Conservation (phyloP, 2,797 vertebrate species). For the Thripadectes ignobilis region DNA sequence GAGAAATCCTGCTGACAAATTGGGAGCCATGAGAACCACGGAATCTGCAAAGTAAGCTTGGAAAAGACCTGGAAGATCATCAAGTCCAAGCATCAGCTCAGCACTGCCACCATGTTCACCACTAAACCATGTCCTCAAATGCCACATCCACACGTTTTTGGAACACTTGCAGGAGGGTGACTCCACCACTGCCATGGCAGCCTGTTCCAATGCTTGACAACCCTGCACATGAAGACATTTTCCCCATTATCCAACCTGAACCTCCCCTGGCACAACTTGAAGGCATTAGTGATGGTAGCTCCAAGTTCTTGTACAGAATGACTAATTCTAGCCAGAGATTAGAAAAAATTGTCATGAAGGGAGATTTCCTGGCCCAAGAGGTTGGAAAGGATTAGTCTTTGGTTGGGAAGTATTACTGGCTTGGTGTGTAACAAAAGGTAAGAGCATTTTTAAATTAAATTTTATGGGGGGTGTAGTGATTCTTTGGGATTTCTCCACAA, state of each 20-base stretch:
- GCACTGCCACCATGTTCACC: not conserved
- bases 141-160: not conserved
- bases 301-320: no score
- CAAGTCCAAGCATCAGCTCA: not conserved
- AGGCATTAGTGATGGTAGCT: not conserved
- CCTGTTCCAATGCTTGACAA: not conserved
- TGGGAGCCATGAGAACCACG: not conserved
- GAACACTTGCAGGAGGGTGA: not conserved
- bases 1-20: not conserved
- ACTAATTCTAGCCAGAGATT: not conserved
- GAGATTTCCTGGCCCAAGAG: not conserved
- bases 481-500: not conserved
- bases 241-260: not conserved
- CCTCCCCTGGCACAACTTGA: not conserved
- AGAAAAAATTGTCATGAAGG: not conserved
- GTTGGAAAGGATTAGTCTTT: not conserved
- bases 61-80: not conserved
- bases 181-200: not conserved
- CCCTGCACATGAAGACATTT: not conserved
- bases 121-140: not conserved
- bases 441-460: not conserved
- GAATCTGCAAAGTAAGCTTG: not conserved
- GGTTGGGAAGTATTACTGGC: not conserved
- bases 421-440: not conserved
- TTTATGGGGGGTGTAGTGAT: not conserved